These are phyloP conservation scores for Rhinella marina DNA, from an alignment of 2,797 vertebrate genomes.

Conservation along the genomic window DNA sequence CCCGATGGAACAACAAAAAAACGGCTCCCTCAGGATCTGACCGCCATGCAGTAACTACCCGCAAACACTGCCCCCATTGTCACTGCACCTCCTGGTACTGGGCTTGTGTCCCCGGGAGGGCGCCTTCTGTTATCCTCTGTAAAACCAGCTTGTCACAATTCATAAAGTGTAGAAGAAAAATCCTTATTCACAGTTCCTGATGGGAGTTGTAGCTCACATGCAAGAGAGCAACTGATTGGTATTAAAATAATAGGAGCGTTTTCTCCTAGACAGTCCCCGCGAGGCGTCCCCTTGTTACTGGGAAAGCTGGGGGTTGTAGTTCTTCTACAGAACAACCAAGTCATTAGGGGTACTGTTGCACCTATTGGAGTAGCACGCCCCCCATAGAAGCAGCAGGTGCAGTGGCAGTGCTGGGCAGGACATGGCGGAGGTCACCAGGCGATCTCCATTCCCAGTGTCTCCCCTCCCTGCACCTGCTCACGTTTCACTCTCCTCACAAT, in stretches of 20 bases:
- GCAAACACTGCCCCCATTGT: background rate
- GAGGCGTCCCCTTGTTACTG: too few relatives aligned
- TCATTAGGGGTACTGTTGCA: background rate
- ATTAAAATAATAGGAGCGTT: too few relatives aligned
- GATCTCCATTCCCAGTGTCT: background rate
- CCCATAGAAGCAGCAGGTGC: background rate
- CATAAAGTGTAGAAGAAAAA: too few relatives aligned
- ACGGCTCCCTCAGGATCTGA: background rate
- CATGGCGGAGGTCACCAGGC: background rate
- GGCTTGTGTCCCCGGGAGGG: background rate
- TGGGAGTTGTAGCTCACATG: background rate
- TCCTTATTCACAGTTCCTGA: background rate
- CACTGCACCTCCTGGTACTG: background rate
- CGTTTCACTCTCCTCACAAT: conserved; percentile 23
- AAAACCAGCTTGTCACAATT: background rate
- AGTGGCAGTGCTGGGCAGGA: background rate
- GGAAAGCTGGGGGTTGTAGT: background rate
- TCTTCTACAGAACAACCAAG: background rate
- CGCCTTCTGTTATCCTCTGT: background rate
- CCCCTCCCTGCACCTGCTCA: conserved; percentile 21
- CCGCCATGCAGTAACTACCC: background rate
- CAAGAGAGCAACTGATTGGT: too few relatives aligned
- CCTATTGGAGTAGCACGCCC: background rate
- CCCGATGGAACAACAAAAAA: background rate
- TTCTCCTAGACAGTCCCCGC: too few relatives aligned